Base-by-base conservation (phyloP, 1,140 invertebrate genomes). In the Sweltsa coloradensis region DNA sequence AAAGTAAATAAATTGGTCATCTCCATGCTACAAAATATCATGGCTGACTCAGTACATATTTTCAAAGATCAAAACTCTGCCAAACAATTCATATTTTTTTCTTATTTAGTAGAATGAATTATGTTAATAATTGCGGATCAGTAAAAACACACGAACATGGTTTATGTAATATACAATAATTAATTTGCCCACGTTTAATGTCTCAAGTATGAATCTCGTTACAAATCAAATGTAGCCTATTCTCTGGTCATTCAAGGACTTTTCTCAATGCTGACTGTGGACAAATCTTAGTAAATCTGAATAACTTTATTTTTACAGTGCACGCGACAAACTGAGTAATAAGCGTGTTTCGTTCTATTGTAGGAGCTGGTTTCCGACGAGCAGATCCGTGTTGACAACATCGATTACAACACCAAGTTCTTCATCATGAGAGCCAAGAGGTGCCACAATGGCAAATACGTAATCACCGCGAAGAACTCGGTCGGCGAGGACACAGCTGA, bases 401-500 rank as follows among this genome's bases (percentile, higher is more conserved):
- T 89, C 42, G 89, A 92, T 57, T 90, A 92, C 57, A 91, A 91
- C 55, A 91, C 88, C 0, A 89, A 91, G 67, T 85, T 94, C 65
- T 78, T 89, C 52, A 79, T 93, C 36, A 73, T 88, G 54, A 81
- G 86, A 58, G 76, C 83, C 2, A 85, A 87, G 58, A 72, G 89
- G 22, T 66, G 66, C 4, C 85, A 96, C 55, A 86, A 83, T 49
- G 97, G 97, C 22, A 88, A 83, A 64, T 99, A 99, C 57, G 80
- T 76, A 0, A 86, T 99, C 45, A 88, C 78, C 43, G 91, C 95
- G 1, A 84, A 81, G 55, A 99, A 99, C 62, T 80, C 83, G 59
- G 87, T 91, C 34, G 97, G 97, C 4, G 85, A 94, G 67, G 94
- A 98, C 66, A 77, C 81, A 51, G 93, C 90, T 7, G 87, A 93